Evolutionary conservation across 2,113 vertebrate species (phyloP).

Genomic region (Hylia prasina): DNA sequence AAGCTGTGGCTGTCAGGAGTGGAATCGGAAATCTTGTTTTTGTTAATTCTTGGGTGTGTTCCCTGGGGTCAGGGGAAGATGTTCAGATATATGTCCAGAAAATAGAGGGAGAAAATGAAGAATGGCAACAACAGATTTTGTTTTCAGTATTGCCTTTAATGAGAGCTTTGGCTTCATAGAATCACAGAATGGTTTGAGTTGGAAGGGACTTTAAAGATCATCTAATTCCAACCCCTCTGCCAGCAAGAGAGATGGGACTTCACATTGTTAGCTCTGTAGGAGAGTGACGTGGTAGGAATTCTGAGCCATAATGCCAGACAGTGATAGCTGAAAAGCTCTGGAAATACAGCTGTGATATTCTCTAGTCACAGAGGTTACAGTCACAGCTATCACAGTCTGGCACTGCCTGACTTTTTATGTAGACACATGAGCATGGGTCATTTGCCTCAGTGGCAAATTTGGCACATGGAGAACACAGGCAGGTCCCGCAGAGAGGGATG

Average conservation of each 20-base stretch:
- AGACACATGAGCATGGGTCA: rapidly evolving
- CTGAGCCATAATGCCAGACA: neutral
- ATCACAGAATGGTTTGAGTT: neutral
- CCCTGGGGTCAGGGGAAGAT: neutral
- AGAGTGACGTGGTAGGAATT: neutral
- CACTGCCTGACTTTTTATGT: neutral
- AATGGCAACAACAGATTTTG: neutral
- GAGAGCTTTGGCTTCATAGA: neutral
- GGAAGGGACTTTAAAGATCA: neutral
- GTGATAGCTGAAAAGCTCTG: neutral
- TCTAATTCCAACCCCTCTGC: neutral
- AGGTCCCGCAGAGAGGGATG: neutral
- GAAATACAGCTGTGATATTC: neutral
- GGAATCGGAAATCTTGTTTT: neutral
- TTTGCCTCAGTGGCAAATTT: neutral
- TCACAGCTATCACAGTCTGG: neutral
- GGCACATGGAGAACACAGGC: neutral
- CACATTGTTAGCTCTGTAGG: neutral
- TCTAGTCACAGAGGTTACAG: neutral
- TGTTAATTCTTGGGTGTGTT: neutral
- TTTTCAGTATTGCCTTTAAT: neutral
- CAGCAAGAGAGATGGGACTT: neutral
- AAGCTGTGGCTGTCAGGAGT: neutral
- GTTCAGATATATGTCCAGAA: neutral
- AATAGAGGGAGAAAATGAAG: neutral